Evolutionary conservation across 2,113 vertebrate species (phyloP).

Genomic region (Callorhinus ursinus): DNA sequence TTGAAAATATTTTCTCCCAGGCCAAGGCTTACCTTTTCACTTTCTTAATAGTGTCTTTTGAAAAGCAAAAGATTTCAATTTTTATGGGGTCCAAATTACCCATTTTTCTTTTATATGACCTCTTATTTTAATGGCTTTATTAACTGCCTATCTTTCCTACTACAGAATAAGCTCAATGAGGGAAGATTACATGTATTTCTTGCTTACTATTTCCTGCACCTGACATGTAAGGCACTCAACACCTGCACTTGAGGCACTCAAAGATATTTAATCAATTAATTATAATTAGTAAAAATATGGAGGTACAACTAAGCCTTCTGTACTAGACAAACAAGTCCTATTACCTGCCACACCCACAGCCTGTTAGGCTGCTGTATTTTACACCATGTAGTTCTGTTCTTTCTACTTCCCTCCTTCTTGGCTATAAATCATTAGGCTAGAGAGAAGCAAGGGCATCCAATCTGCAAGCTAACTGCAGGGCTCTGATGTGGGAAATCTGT

Average conservation of each 20-base stretch:
- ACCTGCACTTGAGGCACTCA: background rate
- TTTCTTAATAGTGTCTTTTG: background rate
- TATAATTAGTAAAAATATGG: constrained; percentile 9
- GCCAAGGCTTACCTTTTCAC: background rate
- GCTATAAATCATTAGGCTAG: background rate
- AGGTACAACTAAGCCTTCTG: background rate
- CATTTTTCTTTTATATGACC: background rate
- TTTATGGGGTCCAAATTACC: background rate
- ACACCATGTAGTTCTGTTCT: background rate
- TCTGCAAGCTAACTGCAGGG: background rate
- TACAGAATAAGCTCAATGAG: background rate
- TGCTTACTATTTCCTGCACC: background rate
- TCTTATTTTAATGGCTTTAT: background rate
- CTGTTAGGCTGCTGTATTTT: background rate
- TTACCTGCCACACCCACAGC: background rate
- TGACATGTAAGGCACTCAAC: background rate
- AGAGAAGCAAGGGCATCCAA: background rate
- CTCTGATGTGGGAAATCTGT: background rate
- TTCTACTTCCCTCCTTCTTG: background rate
- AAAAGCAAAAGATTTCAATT: constrained; percentile 5
- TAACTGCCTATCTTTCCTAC: background rate
- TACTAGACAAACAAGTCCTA: background rate
- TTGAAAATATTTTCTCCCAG: background rate
- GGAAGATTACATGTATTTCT: background rate
- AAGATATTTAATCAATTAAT: background rate